Evolutionary conservation across 2,888 invertebrate genomes (phyloP), one percentile per base, ranked within the genome.

Genomic region (Sinohyriopsis cumingii): DNA sequence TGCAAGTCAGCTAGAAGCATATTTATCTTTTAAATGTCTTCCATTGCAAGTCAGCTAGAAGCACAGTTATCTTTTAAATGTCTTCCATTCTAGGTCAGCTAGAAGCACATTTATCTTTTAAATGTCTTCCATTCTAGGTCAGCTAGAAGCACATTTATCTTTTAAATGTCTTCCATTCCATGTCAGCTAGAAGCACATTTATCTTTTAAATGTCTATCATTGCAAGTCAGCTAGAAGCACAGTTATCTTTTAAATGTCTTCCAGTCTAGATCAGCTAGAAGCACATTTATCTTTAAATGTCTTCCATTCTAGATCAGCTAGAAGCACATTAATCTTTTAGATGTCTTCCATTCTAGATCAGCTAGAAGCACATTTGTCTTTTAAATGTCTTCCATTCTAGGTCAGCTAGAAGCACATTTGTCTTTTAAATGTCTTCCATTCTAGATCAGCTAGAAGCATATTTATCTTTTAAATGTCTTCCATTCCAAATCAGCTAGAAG

Each of bases 381-480:
- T 57, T 77, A 86, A 28, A 81, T 89, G 5, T 18, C 18, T 55
- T 6, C 68, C 20, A 24, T 69, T 73, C 6, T 72, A 89, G 89
- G 87, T 57, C 86, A 89, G 25, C 79, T 91, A 67, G 90, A 91
- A 74, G 85, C 87, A 15, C 84, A 86, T 22, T 72, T 90, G 18
- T 25, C 25, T 2, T 25, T 25, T 25, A 25, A 25, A 25, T 59
- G 5, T 18, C n/a, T 55, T 6, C 68, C 22, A 28, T 71, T 73
- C 6, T 72, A 89, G 89, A 87, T 57, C 86, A 89, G 25, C 79
- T 91, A 67, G 90, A 91, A 74, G 85, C n/a, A n/a, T n/a, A n/a
- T n/a, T n/a, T n/a, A n/a, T n/a, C n/a, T n/a, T n/a, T n/a, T n/a
- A n/a, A n/a, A n/a, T n/a, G n/a, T n/a, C n/a, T n/a, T n/a, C n/a